Percentiles rank a stretch among this genome's conserved stretches.
phyloP scores from a whole-genome alignment of 2,113 vertebrate species.

The Chunga burmeisteri region DNA sequence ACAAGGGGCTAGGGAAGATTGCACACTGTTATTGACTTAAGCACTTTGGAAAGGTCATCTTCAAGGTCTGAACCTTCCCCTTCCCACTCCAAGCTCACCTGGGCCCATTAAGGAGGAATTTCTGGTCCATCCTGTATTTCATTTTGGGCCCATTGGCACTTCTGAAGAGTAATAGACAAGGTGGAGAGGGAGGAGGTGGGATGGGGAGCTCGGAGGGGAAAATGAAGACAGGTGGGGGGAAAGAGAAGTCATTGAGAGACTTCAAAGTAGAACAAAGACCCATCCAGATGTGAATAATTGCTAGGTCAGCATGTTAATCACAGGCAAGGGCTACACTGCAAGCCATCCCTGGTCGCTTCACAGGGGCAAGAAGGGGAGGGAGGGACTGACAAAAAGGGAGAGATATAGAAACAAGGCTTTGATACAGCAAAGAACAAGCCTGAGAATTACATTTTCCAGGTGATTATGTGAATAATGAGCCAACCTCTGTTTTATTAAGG shows the following conservation, averaged over 20 bases:
- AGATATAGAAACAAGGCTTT: slow-evolving; percentile 28
- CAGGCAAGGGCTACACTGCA: slow-evolving; percentile 26
- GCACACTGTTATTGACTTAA: slow-evolving; percentile 48
- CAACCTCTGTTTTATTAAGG: slow-evolving; percentile 39
- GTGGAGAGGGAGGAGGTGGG: slow-evolving; percentile 29
- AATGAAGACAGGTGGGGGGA: slow-evolving; percentile 51
- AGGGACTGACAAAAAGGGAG: neutral
- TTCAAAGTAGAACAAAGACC: slow-evolving; percentile 68
- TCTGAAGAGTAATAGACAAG: slow-evolving; percentile 31
- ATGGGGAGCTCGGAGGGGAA: neutral
- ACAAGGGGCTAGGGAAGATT: neutral
- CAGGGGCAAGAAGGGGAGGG: neutral
- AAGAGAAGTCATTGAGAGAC: slow-evolving; percentile 64
- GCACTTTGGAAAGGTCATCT: slow-evolving; percentile 62
- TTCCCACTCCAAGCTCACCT: slow-evolving; percentile 55
- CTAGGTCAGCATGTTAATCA: slow-evolving; percentile 69
- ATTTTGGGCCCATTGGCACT: slow-evolving; percentile 44
- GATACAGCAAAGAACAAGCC: slow-evolving; percentile 28
- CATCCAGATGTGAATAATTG: slow-evolving; percentile 75
- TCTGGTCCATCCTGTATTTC: neutral
- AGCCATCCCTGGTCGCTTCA: slow-evolving; percentile 22
- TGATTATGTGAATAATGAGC: slow-evolving; percentile 51
- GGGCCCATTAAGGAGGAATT: slow-evolving; percentile 70
- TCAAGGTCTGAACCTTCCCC: slow-evolving; percentile 48
- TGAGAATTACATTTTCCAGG: slow-evolving; percentile 43